Conservation (phyloP, 2,797 vertebrate genomes). For the Pipistrellus kuhlii region DNA sequence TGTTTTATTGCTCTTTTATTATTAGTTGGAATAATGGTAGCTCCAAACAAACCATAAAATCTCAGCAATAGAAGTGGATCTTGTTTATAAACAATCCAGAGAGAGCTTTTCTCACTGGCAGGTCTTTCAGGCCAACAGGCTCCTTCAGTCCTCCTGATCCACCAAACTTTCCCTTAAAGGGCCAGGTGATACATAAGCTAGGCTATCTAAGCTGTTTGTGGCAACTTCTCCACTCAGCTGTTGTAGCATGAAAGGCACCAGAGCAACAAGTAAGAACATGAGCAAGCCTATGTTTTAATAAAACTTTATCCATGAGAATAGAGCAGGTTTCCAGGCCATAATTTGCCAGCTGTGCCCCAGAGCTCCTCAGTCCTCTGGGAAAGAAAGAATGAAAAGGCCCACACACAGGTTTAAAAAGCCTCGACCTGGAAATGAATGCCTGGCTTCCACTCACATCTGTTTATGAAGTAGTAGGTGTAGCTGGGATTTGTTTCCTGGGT, state of each 20-base stretch:
- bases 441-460: background rate
- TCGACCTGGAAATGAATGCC: background rate
- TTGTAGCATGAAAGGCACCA: background rate
- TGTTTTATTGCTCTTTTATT: background rate
- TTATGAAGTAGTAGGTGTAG: background rate
- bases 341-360: background rate
- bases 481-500: background rate
- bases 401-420: background rate
- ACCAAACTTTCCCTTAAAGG: background rate
- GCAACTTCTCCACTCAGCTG: background rate
- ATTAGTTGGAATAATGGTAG: background rate
- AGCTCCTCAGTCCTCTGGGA: background rate
- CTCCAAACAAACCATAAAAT: background rate
- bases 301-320: constrained; percentile 55
- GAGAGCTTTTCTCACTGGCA: background rate
- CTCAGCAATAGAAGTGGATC: background rate
- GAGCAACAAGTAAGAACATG: background rate
- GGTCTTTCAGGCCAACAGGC: background rate
- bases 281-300: background rate
- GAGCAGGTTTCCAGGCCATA: background rate
- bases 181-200: background rate
- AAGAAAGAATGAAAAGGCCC: background rate
- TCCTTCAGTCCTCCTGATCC: background rate
- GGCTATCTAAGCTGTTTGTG: background rate
- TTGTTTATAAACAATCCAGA: background rate